Evolutionary conservation across 2,113 vertebrate species (phyloP), one percentile per base, ranked within the genome.

Genomic region (Mandrillus leucophaeus): DNA sequence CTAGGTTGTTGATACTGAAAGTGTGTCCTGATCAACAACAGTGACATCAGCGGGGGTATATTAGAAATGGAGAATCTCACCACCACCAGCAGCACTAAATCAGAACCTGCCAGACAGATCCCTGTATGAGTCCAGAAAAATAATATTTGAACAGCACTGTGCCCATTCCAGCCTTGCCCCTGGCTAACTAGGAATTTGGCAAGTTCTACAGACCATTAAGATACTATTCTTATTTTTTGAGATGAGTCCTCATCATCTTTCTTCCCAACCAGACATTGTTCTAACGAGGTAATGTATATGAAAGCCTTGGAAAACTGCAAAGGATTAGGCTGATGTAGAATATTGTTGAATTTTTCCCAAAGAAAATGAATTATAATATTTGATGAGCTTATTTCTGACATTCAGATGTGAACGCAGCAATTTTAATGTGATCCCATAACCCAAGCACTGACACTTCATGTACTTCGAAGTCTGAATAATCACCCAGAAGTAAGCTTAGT

Each of bases 311-410:
- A 96, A 95, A 90, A 38, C 59, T 78, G 30, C 40, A 61, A 10
- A 78, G 14, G 12, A 13, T 20, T 48, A 68, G 45, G 30, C 2
- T 76, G 89, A 52, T 59, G 10, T 18, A 50, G 35, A 80, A 40
- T 30, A 55, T 59, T 85, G 18, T 40, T 81, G 66, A 85, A 78
- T 66, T 84, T 90, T 87, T 84, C 40, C 61, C 57, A 93, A 93
- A 61, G 92, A 84, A 94, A 96, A 93, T 84, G 6, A 96, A 79
- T 30, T 57, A n/a, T 81, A 70, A 57, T 95, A 64, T 87, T 80
- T 86, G 75, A 57, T 75, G 4, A 83, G 68, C 52, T 80, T 86
- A 68, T 88, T 83, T 95, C 85, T 92, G 68, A 95, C 43, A 52
- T 23, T 93, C 38, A 84, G 59, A 52, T 50, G 52, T 23, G 70